Conservation (phyloP, 1,140 invertebrate genomes). For the Drosophila setifemur region DNA sequence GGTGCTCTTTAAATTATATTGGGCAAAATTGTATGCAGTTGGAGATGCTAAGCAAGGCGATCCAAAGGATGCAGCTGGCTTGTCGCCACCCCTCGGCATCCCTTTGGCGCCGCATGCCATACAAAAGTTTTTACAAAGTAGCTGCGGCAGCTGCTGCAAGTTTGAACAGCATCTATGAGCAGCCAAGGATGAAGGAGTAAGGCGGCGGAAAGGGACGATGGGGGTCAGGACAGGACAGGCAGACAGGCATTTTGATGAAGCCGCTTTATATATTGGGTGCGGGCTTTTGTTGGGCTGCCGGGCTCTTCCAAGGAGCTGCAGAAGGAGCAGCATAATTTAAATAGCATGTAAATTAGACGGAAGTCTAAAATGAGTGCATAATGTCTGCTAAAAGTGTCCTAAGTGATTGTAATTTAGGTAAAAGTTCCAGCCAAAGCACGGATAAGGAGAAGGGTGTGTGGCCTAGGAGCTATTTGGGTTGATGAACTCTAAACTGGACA, state of each 20-base stretch:
- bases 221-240: conserved; percentile 10
- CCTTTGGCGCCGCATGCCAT: conserved; percentile 32
- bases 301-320: background rate
- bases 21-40: conserved; percentile 76
- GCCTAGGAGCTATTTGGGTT: background rate
- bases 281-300: conserved; percentile 24
- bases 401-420: conserved; percentile 81
- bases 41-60: conserved; percentile 48
- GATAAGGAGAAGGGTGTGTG: background rate
- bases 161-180: conserved; percentile 59
- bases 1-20: conserved; percentile 77
- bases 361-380: conserved; percentile 81
- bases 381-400: conserved; percentile 77
- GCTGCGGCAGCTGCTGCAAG: conserved; percentile 76
- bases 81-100: background rate
- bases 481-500: conserved; percentile 4
- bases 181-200: background rate
- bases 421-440: conserved; percentile 32
- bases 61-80: conserved; percentile 24
- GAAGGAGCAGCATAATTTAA: conserved; percentile 71
- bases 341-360: conserved; percentile 81
- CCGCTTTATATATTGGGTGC: conserved; percentile 69
- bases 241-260: conserved; percentile 76
- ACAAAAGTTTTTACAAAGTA: conserved; percentile 79
- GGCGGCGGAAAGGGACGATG: background rate